Conservation (phyloP, 64 coral and sea anemone species). For the Actinia tenebrosa region DNA sequence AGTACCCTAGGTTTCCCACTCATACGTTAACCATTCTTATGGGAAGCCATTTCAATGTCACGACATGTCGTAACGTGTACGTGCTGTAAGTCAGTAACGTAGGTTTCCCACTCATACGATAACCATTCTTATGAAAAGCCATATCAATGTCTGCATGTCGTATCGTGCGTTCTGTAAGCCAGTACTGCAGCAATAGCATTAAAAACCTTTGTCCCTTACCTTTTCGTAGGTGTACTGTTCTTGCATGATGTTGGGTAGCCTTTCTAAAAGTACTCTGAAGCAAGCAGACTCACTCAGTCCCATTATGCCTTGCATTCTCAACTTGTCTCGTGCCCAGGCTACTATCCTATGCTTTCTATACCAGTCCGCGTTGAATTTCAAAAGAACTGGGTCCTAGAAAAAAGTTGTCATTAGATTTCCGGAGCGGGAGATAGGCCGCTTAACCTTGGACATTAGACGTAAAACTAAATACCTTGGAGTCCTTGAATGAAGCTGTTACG, state of each 20-base stretch:
- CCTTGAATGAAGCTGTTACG: constrained; percentile 35
- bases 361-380: constrained; percentile 42
- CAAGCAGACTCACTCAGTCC: constrained; percentile 36
- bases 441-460: no score
- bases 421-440: no score
- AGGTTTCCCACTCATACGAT: no score
- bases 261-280: constrained; percentile 39
- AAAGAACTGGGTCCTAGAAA: constrained; percentile 35
- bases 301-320: constrained; percentile 28
- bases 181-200: background rate
- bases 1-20: no score
- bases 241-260: constrained; percentile 41
- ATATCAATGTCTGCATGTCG: no score
- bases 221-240: constrained; percentile 48
- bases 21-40: no score
- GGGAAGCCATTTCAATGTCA: no score
- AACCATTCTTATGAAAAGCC: no score
- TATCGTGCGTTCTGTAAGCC: no score
- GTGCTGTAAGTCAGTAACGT: no score
- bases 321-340: constrained; percentile 41
- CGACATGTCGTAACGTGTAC: no score
- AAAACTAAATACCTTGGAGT: constrained; percentile 13
- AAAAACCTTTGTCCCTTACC: background rate
- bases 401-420: background rate
- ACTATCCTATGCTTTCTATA: constrained; percentile 32